These are phyloP conservation scores for Tragelaphus buxtoni DNA, from an alignment of 2,113 vertebrate species.

Conservation along the genomic window DNA sequence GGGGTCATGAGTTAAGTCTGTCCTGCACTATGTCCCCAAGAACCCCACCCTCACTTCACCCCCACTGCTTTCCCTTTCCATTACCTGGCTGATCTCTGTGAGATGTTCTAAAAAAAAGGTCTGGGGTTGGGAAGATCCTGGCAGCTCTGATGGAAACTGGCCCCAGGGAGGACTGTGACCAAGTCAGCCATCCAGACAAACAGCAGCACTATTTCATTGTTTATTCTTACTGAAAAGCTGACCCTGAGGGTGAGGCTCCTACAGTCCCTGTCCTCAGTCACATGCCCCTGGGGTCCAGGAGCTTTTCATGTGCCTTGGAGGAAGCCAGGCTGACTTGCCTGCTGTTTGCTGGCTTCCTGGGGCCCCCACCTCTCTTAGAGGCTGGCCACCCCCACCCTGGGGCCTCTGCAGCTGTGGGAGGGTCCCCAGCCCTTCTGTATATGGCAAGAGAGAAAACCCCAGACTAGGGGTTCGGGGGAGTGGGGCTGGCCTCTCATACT, in stretches of 20 bases:
- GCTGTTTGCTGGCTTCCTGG: neutral
- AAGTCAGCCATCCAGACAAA: neutral
- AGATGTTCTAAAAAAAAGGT: neutral
- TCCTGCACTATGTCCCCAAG: neutral
- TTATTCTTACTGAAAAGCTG: neutral
- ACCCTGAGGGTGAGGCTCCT: too few species aligned
- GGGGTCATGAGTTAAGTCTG: neutral
- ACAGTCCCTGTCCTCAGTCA: neutral
- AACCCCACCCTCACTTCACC: neutral
- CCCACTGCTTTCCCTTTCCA: neutral
- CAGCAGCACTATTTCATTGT: neutral
- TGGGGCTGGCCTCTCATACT: neutral
- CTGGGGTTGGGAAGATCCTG: neutral
- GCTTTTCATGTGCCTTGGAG: neutral
- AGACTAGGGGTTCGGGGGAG: neutral
- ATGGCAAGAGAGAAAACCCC: neutral
- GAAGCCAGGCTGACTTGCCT: neutral
- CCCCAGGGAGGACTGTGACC: neutral
- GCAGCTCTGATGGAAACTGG: neutral
- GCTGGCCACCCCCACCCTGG: neutral
- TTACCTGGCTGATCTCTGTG: neutral
- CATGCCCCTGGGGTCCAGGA: neutral
- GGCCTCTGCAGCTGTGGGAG: accelerated
- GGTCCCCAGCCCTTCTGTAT: neutral
- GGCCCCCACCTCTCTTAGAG: neutral